Evolutionary conservation across 1,140 invertebrate genomes (phyloP).

Genomic region (Chrysomallon squamiferum): DNA sequence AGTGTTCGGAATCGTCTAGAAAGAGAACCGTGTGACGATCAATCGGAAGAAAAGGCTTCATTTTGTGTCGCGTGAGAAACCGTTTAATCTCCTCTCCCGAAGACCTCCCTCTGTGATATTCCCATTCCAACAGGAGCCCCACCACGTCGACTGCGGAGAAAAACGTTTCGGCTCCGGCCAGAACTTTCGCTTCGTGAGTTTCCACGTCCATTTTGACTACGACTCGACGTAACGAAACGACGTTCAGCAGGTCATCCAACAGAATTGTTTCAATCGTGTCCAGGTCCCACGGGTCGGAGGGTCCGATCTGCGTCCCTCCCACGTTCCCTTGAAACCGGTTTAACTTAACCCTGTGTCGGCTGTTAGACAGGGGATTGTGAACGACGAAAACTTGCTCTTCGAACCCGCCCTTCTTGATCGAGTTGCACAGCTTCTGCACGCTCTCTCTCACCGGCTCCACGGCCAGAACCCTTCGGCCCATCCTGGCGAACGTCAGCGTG

Average conservation of each 20-base stretch:
- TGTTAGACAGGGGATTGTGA: background rate
- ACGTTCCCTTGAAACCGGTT: background rate
- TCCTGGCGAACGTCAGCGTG: background rate
- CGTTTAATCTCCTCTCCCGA: too few relatives aligned
- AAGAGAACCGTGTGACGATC: too few relatives aligned
- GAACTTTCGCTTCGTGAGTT: background rate
- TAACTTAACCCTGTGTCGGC: background rate
- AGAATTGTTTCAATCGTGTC: background rate
- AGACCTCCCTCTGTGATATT: too few relatives aligned
- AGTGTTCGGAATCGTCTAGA: too few relatives aligned
- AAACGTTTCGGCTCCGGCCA: background rate
- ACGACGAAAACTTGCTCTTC: background rate
- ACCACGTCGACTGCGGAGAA: background rate
- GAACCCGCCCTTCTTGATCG: background rate
- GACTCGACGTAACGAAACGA: background rate
- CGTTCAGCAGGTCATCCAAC: background rate
- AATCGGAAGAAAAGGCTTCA: too few relatives aligned
- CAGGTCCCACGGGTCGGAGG: background rate
- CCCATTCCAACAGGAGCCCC: background rate
- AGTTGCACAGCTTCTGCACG: background rate
- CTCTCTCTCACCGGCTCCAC: background rate
- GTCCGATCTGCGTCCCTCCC: background rate
- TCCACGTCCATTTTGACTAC: conserved; percentile 1
- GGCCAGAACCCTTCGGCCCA: background rate
- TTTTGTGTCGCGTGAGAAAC: too few relatives aligned